Base-by-base conservation (phyloP, 2,113 vertebrate genomes). In the Coregonus clupeaformis region DNA sequence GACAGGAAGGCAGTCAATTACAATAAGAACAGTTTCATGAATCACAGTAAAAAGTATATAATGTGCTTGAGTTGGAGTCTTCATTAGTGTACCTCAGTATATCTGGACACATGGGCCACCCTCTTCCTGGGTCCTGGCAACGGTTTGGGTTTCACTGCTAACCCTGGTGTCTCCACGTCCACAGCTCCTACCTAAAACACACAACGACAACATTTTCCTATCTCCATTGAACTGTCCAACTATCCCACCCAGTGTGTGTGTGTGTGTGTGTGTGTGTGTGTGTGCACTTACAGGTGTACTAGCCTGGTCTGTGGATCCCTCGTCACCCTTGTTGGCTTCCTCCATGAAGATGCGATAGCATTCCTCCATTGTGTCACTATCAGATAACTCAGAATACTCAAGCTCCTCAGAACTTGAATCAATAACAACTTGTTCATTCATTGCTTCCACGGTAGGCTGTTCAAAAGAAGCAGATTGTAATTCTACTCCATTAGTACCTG, bases 261-360 rank as follows among this genome's bases (percentile, higher is more conserved):
- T 4, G 3, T 16, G 1, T 2, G 5, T 4, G 3, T 16, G 1
- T 60, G 52, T 72, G 0, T 11, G 25, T 42, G 9, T 11, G 2
- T 2, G 9, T 42, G 36, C 36, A 42, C 36, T 42, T 42, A 42
- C 36, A 42, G 36, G 25, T 16, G 25, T 14, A 1, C n/a, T 60
- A 6, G 72, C 12, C 20, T 69, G 62, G 63, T 84, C 60, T 4
- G 77, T 67, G 1, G 52, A 16, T 52, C 60, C 25, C 45, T 32
- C 70, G 5, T 77, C 75, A 0, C 67, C 36, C 32, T 16, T 78
- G 13, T 42, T 92, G 90, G 5, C 84, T 16, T 52, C 90, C 81
- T 93, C 92, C 91, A 92, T 90, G 78, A 95, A 95, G 86, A 94
- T 94, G 69, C 73, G 82, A 82, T 89, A 90, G 78, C 94, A 93